Conservation (phyloP, 92 coral and sea anemone species). For the Muricea muricata region DNA sequence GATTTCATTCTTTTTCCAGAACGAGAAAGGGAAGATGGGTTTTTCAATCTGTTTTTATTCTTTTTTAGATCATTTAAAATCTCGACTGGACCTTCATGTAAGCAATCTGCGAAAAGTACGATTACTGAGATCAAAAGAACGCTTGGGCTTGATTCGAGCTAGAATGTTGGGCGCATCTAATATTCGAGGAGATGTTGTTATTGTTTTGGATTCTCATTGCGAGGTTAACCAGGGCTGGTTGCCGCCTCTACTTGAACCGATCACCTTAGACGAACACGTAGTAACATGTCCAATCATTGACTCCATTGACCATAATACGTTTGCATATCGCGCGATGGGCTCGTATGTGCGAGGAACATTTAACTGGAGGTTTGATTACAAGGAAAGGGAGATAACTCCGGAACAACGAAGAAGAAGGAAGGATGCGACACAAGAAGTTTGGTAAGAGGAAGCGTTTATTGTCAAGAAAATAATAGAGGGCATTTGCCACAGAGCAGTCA, state of each 20-base stretch:
- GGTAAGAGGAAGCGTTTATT: too few relatives aligned
- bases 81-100: slow-evolving; percentile 69
- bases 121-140: slow-evolving; percentile 85
- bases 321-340: slow-evolving; percentile 94
- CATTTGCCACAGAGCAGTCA: too few relatives aligned
- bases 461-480: too few relatives aligned
- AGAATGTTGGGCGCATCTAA: slow-evolving; percentile 89
- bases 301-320: slow-evolving; percentile 97
- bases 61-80: slow-evolving; percentile 76
- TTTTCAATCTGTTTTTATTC: neutral
- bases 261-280: slow-evolving; percentile 81
- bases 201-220: slow-evolving; percentile 95
- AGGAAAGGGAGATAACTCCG: slow-evolving; percentile 81
- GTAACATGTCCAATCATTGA: slow-evolving; percentile 98
- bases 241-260: slow-evolving; percentile 92
- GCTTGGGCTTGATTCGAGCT: slow-evolving; percentile 95
- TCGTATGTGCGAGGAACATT: slow-evolving; percentile 94
- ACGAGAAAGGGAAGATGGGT: too few relatives aligned
- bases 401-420: slow-evolving; percentile 80
- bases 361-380: slow-evolving; percentile 99
- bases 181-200: slow-evolving; percentile 83
- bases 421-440: slow-evolving; percentile 92
- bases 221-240: slow-evolving; percentile 95
- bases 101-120: slow-evolving; percentile 77
- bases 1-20: too few relatives aligned